Conservation (phyloP, 2,888 invertebrate species). For the Aplocera efformata region DNA sequence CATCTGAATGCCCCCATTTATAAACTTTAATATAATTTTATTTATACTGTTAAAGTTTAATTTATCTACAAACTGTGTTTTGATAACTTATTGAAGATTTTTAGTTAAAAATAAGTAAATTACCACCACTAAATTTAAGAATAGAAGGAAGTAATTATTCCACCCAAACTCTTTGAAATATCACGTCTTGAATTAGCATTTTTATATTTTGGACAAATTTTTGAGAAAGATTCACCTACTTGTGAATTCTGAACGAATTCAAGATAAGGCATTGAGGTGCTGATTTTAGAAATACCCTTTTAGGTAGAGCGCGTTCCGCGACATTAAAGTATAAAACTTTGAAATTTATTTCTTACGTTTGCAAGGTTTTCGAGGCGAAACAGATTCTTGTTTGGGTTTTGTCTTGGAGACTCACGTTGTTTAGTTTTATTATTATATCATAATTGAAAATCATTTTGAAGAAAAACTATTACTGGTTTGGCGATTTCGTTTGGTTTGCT, state of each 20-base stretch:
- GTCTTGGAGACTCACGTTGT: no score
- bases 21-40: no score
- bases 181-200: constrained; percentile 11
- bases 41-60: no score
- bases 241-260: constrained; percentile 11
- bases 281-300: constrained; percentile 9
- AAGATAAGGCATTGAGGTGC: constrained; percentile 5
- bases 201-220: constrained; percentile 7
- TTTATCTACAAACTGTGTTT: no score
- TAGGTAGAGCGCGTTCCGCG: background rate
- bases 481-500: no score
- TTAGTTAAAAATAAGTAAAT: no score
- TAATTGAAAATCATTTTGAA: no score
- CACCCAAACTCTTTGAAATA: constrained; percentile 5
- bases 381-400: background rate
- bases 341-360: background rate
- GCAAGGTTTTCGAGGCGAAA: background rate
- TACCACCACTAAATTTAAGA: background rate
- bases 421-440: no score
- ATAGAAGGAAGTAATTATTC: constrained; percentile 1
- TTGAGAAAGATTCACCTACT: background rate
- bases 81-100: no score
- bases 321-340: constrained; percentile 2
- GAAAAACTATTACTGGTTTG: no score
- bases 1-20: no score